Evolutionary conservation across 2,888 invertebrate genomes (phyloP).

Genomic region (Epinotia nisella): DNA sequence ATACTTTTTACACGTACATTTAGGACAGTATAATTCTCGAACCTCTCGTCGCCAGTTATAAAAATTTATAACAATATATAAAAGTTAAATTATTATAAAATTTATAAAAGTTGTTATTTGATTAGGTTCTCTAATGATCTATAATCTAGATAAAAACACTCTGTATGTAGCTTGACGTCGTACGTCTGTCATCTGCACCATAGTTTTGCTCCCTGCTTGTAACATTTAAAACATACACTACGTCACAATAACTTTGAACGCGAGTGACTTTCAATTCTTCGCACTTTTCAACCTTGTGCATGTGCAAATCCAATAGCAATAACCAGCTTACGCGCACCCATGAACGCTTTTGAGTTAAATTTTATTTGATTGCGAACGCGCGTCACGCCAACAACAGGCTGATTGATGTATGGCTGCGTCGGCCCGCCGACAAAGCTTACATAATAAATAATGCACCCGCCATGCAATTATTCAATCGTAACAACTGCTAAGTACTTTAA

Average conservation of each 20-base stretch:
- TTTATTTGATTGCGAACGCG: conserved; percentile 80
- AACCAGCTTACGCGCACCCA: conserved; percentile 57
- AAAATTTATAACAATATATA: too few relatives aligned
- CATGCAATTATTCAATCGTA: conserved; percentile 57
- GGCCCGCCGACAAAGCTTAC: conserved; percentile 66
- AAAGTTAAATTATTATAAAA: too few relatives aligned
- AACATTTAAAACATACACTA: too few relatives aligned
- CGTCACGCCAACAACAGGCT: conserved; percentile 69
- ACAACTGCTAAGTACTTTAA: conserved; percentile 10
- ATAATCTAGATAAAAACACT: too few relatives aligned
- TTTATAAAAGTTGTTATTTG: too few relatives aligned
- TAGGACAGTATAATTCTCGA: too few relatives aligned
- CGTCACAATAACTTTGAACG: neutral
- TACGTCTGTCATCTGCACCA: too few relatives aligned
- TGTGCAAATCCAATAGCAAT: conserved; percentile 50
- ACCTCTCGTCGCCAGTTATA: too few relatives aligned
- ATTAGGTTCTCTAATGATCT: too few relatives aligned
- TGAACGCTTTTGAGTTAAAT: conserved; percentile 76
- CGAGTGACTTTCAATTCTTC: neutral
- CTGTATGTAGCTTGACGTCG: too few relatives aligned
- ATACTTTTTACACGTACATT: too few relatives aligned
- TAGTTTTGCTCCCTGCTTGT: too few relatives aligned
- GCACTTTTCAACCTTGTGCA: neutral
- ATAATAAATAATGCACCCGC: conserved; percentile 66
- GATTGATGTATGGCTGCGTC: conserved; percentile 77